A percentile compares a stretch with the other conserved stretches of the same genome.
Conservation (phyloP, 2,113 vertebrate genomes). For the Otolemur garnettii region DNA sequence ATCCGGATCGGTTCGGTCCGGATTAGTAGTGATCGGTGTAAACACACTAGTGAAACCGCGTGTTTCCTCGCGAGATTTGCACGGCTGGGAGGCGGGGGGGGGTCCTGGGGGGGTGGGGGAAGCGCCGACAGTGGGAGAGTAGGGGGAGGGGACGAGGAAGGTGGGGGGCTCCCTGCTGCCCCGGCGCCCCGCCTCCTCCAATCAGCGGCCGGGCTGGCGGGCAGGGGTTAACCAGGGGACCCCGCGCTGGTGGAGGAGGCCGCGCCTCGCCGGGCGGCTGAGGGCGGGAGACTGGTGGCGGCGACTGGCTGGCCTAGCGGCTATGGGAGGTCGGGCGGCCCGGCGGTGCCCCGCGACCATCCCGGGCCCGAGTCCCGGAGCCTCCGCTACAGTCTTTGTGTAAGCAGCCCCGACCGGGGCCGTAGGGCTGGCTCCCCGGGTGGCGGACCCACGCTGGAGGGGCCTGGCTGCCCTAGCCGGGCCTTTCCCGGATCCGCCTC, state of each 20-base stretch:
- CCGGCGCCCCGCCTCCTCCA: constrained; percentile 78
- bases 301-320: not conserved
- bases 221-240: constrained; percentile 79
- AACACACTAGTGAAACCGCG: constrained; percentile 88
- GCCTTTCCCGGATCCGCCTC: not conserved
- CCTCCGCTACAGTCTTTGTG: not conserved
- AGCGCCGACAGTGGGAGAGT: constrained; percentile 65
- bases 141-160: constrained; percentile 54
- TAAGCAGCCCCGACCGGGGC: not conserved
- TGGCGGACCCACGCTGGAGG: not conserved
- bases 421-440: not conserved
- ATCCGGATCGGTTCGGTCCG: constrained; percentile 86
- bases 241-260: constrained; percentile 66
- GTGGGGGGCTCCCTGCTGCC: constrained; percentile 69
- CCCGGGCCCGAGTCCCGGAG: not conserved
- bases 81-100: constrained; percentile 79
- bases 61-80: constrained; percentile 89
- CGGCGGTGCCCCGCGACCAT: not conserved
- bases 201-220: constrained; percentile 73
- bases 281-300: constrained; percentile 4
- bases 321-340: not conserved
- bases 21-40: constrained; percentile 88
- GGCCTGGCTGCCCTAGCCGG: not conserved
- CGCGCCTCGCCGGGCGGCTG: constrained; percentile 37
- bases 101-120: constrained; percentile 52